Evolutionary conservation across 2,888 invertebrate species (phyloP), one percentile per base, ranked within the genome.

Genomic region (Eustalomyia histrio): DNA sequence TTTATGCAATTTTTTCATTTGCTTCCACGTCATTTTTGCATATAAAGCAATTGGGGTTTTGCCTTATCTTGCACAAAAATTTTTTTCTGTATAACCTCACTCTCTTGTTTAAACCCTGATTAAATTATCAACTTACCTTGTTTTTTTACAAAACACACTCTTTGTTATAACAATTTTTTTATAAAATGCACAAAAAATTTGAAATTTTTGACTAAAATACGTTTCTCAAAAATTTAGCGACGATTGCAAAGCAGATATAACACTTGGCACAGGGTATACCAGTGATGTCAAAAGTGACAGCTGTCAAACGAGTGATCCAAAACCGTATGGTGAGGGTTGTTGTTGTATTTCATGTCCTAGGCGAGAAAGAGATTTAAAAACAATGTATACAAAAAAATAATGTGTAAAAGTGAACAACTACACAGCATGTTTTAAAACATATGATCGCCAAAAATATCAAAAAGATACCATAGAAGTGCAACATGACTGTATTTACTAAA

Each of bases 211-310:
- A 80, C 53, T 3, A 75, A 73, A 29, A 79, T 69, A 73, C 58
- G 64, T 63, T 74, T 72, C 52, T 53, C 74, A 68, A 81, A 67
- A 71, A 74, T 74, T 76, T 67, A 74, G 76, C 79, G 64, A 69
- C 17, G 57, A 64, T 53, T 39, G 14, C 55, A 58, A 58, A 12
- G 2, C n/a, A 60, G 43, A 53, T 60, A 60, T 75, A 79, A 75
- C 69, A 58, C 68, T n/a, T n/a, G n/a, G n/a, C n/a, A n/a, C n/a
- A n/a, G n/a, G n/a, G n/a, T n/a, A n/a, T n/a, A n/a, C n/a, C n/a
- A n/a, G n/a, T n/a, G n/a, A n/a, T n/a, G n/a, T n/a, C n/a, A n/a
- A n/a, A n/a, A n/a, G n/a, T n/a, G n/a, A n/a, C n/a, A n/a, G n/a
- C n/a, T n/a, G n/a, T n/a, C n/a, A n/a, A n/a, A n/a, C n/a, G n/a